phyloP scores from a whole-genome alignment of 2,113 vertebrate species.

The Poecilia latipinna region DNA sequence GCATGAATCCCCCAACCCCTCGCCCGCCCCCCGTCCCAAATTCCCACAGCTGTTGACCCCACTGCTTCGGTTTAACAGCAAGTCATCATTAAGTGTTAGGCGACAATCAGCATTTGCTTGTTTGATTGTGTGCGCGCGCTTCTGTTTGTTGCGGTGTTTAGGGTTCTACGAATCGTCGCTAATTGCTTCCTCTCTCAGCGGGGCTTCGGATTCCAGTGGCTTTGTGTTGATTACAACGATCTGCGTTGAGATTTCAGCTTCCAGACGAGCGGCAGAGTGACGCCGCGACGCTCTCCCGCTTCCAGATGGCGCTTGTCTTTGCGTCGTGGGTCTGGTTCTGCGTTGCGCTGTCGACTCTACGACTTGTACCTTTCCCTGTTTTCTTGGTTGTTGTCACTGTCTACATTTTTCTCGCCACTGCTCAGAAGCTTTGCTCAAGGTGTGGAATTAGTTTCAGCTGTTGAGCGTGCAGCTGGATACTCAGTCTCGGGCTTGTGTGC shows the following conservation, averaged over 20 bases:
- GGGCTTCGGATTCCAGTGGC: constrained; percentile 27
- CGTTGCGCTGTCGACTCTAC: constrained; percentile 54
- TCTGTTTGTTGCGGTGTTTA: constrained; percentile 18
- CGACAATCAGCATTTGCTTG: constrained; percentile 26
- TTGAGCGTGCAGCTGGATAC: constrained; percentile 41
- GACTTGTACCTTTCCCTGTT: constrained; percentile 8
- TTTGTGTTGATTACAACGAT: constrained; percentile 51
- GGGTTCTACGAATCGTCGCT: constrained; percentile 24
- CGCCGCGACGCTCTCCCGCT: constrained; percentile 6
- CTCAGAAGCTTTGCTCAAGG: constrained; percentile 39
- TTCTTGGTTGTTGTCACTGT: constrained; percentile 7
- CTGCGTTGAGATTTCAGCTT: constrained; percentile 38
- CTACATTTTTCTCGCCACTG: constrained; percentile 11
- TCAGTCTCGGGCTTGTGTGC: constrained; percentile 22
- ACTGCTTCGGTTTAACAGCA: constrained; percentile 29
- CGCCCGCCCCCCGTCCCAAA: not conserved
- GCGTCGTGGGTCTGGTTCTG: constrained; percentile 27
- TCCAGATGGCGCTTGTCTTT: constrained; percentile 65
- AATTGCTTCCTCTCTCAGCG: constrained; percentile 40
- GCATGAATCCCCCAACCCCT: no score
- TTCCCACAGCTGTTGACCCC: constrained; percentile 44
- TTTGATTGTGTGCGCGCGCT: constrained; percentile 3
- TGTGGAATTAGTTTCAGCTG: constrained; percentile 32
- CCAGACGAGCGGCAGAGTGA: constrained; percentile 13
- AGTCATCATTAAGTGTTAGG: constrained; percentile 37